Conservation (phyloP, 1,140 invertebrate species). For the Macrocentrus cingulum region DNA sequence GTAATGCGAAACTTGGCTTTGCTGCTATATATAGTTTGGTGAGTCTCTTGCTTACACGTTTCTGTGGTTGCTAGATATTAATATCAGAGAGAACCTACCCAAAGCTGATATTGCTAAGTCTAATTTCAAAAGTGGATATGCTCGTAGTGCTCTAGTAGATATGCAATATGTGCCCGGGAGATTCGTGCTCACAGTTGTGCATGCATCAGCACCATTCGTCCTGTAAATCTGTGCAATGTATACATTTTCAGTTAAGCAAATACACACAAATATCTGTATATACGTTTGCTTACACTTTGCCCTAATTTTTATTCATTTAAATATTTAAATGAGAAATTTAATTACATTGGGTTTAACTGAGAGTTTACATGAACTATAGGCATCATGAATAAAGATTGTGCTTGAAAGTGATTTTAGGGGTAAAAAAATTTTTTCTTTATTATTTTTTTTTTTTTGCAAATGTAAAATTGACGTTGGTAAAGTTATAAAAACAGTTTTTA, state of each 20-base stretch:
- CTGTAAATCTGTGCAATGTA: not conserved
- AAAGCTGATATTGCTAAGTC: constrained; percentile 27
- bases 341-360: no score
- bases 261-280: not conserved
- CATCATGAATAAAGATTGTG: no score
- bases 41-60: not conserved
- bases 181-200: constrained; percentile 5
- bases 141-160: constrained; percentile 12
- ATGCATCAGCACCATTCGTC: constrained; percentile 5
- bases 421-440: no score
- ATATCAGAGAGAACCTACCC: constrained; percentile 14
- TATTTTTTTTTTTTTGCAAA: no score
- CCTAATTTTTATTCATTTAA: no score
- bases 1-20: constrained; percentile 19
- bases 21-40: constrained; percentile 6
- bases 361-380: no score
- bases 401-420: no score
- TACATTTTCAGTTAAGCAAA: no score
- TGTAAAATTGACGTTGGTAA: no score
- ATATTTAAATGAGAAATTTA: no score
- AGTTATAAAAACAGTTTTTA: no score
- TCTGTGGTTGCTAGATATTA: constrained; percentile 29
- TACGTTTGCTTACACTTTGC: no score
- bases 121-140: constrained; percentile 29
- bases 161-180: constrained; percentile 17